Base-by-base conservation (phyloP, 2,888 invertebrate genomes). In the Metellina segmentata region DNA sequence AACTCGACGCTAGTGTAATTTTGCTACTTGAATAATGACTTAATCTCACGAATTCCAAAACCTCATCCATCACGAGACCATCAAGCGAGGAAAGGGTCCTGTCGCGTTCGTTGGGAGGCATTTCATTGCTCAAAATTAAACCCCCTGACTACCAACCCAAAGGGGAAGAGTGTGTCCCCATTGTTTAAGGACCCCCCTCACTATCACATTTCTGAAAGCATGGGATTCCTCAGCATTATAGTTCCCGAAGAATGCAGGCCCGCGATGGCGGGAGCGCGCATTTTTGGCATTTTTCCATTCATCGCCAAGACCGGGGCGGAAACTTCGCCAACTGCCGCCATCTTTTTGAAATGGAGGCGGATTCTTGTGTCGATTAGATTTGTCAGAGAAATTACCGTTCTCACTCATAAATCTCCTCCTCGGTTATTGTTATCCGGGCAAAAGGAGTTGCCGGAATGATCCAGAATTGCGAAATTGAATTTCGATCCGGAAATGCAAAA, bases 341-440 rank as follows among this genome's bases (percentile, higher is more conserved):
- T 86, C 78, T 78, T 85, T 16, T 16, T 51, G n/a, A 19, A 72
- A 34, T 34, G 34, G 34, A 34, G 69, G 34, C 16, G 34, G 70
- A 78, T 69, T 78, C 85, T 78, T 86, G 85, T 86, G 85, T 78
- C 85, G 85, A 86, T 86, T 86, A 86, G 85, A 86, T 86, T 86
- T 86, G 85, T 86, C 85, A 86, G 77, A 61, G 77, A 86, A 86
- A 86, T 86, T 86, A 86, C 78, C 61, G 75, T 20, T 11, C 70
- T 20, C 69, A 49, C 85, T 51, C 69, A 71, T 78, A 86, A 86
- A 78, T 78, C 78, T 86, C 75, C 34, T 61, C 74, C 51, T 69
- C 69, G 78, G 85, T 86, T 86, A 78, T 86, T 86, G 85, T 86
- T 49, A 53, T 49, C 78, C 51, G 74, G 61, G 34, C 34, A 34